Percentiles rank a stretch among this genome's conserved stretches.
Evolutionary conservation across 2,888 invertebrate genomes (phyloP).

Genomic region (Apamea monoglypha): DNA sequence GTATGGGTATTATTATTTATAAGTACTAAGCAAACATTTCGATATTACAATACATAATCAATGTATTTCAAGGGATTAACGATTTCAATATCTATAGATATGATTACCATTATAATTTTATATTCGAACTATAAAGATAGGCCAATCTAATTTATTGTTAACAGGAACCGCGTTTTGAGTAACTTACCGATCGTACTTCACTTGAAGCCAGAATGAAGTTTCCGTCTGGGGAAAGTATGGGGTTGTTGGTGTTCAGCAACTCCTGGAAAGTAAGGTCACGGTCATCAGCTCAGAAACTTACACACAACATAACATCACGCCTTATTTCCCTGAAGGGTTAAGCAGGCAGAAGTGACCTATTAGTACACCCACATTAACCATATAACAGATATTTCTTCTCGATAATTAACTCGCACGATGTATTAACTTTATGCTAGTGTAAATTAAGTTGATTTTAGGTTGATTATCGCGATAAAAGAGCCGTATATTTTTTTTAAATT

Average conservation of each 20-base stretch:
- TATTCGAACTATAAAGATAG: constrained; percentile 49
- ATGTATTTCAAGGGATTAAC: constrained; percentile 38
- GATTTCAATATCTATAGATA: constrained; percentile 56
- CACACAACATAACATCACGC: neutral
- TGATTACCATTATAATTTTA: constrained; percentile 49
- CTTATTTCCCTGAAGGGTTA: neutral
- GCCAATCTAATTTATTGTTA: constrained; percentile 46
- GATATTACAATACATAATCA: constrained; percentile 20
- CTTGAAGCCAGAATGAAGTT: constrained; percentile 85
- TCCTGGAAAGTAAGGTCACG: constrained; percentile 70
- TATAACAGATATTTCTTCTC: neutral
- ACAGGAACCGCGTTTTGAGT: constrained; percentile 3
- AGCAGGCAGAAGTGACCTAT: neutral
- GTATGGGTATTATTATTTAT: constrained; percentile 1
- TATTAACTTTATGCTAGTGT: neutral
- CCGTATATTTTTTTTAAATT: neutral
- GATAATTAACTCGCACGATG: neutral
- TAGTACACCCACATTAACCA: neutral
- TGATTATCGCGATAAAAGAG: neutral
- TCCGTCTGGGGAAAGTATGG: constrained; percentile 86
- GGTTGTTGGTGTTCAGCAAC: constrained; percentile 82
- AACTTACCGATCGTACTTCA: constrained; percentile 83
- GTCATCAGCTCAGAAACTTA: neutral
- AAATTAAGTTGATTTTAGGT: neutral
- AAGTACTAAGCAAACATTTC: neutral